A percentile compares a stretch with the other conserved stretches of the same genome.
These are phyloP conservation scores for Gymnodraco acuticeps DNA, from an alignment of 2,797 vertebrate genomes.

Conservation along the genomic window DNA sequence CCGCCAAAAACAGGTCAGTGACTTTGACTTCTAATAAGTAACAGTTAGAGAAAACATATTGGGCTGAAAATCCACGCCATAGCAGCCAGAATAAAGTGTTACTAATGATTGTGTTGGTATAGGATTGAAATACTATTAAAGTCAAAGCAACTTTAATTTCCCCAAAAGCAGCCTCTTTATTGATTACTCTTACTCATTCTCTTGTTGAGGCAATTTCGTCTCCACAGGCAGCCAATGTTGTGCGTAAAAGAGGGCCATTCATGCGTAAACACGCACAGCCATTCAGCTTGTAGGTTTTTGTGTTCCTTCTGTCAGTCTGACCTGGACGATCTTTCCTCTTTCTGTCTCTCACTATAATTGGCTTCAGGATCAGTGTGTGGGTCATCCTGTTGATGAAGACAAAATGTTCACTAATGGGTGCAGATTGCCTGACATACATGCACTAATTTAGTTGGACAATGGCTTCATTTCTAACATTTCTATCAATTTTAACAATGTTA, in stretches of 20 bases:
- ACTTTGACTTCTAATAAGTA: neutral
- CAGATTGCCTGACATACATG: conserved; percentile 19
- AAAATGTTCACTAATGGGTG: conserved; percentile 31
- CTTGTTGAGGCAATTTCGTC: conserved; percentile 1
- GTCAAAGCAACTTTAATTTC: neutral
- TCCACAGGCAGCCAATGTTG: conserved; percentile 20
- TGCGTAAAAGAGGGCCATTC: conserved; percentile 58
- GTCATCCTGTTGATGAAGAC: conserved; percentile 23
- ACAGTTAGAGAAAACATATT: neutral
- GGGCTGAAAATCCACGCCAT: neutral
- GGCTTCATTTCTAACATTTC: no score
- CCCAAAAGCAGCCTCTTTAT: neutral
- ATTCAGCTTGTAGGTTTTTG: conserved; percentile 47
- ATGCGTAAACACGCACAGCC: conserved; percentile 67
- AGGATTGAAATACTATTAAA: neutral
- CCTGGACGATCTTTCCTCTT: conserved; percentile 17
- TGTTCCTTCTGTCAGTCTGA: conserved; percentile 27
- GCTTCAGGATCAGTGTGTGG: conserved; percentile 62
- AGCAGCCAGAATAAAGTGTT: no score
- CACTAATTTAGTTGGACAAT: no score
- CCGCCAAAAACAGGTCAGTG: conserved; percentile 96
- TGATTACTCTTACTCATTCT: neutral
- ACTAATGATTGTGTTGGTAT: neutral
- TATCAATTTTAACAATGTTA: no score
- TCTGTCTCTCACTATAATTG: conserved; percentile 25